Conservation (phyloP, 23 tunicate species). For the Trididemnum miniatum region DNA sequence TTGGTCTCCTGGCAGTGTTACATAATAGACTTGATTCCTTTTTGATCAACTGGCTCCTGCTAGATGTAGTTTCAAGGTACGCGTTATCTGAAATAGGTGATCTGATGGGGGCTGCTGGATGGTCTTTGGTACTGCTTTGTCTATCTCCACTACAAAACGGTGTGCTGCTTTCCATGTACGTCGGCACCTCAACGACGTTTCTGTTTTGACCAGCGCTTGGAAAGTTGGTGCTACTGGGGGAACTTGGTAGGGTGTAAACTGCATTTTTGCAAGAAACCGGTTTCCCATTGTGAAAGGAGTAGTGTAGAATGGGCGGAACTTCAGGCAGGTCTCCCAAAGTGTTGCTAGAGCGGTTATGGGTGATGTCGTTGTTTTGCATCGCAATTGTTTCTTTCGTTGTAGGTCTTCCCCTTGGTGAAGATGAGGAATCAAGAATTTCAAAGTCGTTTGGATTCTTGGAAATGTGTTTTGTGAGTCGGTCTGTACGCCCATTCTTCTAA, state of each 20-base stretch:
- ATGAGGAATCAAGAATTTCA: no score
- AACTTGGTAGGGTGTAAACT: not conserved
- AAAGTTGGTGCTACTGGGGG: not conserved
- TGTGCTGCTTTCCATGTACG: constrained; percentile 16
- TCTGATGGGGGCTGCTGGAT: not conserved
- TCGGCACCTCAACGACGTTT: not conserved
- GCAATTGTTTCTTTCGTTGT: no score
- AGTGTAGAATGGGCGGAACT: not conserved
- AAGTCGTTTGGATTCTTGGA: no score
- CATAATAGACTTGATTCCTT: not conserved
- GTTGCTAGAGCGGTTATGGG: not conserved
- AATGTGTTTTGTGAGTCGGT: no score
- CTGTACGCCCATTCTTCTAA: no score
- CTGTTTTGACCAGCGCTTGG: not conserved
- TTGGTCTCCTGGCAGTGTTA: not conserved
- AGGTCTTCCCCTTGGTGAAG: no score
- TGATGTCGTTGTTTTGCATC: no score
- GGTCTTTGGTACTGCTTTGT: not conserved
- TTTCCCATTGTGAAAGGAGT: not conserved
- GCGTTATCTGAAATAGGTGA: not conserved
- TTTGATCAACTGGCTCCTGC: not conserved
- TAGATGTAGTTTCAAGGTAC: not conserved
- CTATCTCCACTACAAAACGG: not conserved
- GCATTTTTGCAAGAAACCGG: not conserved
- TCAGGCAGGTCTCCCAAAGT: not conserved